Conservation (phyloP, 2,113 vertebrate species). For the Chascanopsetta lugubris region DNA sequence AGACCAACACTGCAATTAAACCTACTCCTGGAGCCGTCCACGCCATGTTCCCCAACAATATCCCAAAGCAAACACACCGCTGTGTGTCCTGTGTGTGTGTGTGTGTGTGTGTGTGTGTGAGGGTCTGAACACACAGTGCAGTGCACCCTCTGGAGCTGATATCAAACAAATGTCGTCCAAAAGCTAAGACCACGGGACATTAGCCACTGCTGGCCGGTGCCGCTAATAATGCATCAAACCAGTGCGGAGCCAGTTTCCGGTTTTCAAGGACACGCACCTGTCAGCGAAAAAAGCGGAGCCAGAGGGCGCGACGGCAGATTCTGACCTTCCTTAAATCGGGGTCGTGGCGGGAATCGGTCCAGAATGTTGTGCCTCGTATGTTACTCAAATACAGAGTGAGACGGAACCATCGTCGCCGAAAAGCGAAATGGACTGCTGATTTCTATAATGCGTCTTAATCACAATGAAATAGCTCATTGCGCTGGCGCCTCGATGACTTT, state of each 20-base stretch:
- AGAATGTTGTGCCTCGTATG: neutral
- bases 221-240: slow-evolving; percentile 61
- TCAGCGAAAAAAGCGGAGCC: slow-evolving; percentile 3
- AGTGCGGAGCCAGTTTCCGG: slow-evolving; percentile 35
- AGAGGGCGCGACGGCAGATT: neutral
- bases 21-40: slow-evolving; percentile 9
- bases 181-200: slow-evolving; percentile 58
- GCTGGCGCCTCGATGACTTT: neutral
- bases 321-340: neutral
- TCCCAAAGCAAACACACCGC: slow-evolving; percentile 25
- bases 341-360: neutral
- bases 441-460: neutral
- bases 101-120: neutral
- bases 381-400: slow-evolving; percentile 1
- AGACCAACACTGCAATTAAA: slow-evolving; percentile 14
- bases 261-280: slow-evolving; percentile 68
- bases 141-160: slow-evolving; percentile 48
- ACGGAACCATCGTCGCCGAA: neutral
- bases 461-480: neutral
- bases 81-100: neutral
- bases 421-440: neutral
- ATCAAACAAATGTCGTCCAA: slow-evolving; percentile 72
- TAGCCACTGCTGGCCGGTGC: slow-evolving; percentile 59
- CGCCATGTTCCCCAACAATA: slow-evolving; percentile 16
- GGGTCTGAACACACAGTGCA: neutral